Percentiles rank a stretch among this genome's conserved stretches.
These are phyloP conservation scores for Sinosuthora webbiana DNA, from an alignment of 2,113 vertebrate species.

Conservation along the genomic window DNA sequence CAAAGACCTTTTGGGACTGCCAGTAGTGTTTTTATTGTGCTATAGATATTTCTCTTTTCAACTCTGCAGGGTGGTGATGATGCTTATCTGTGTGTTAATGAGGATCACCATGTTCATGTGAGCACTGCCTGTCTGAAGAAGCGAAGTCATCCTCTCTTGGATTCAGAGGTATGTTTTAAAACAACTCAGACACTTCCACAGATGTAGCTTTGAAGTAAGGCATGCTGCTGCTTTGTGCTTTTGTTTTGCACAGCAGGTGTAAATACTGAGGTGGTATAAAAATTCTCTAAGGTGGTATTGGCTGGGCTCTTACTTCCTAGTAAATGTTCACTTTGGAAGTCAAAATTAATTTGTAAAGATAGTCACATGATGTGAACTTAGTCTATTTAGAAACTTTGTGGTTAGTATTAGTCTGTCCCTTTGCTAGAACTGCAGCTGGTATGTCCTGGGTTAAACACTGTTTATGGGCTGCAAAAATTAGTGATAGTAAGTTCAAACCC, in stretches of 20 bases:
- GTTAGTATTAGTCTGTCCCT: neutral
- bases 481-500: neutral
- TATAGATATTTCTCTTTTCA: neutral
- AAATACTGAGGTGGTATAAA: neutral
- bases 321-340: neutral
- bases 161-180: slow-evolving; percentile 69
- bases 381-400: neutral
- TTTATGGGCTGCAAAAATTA: neutral
- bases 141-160: slow-evolving; percentile 72
- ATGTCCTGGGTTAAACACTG: neutral
- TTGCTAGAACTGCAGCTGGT: neutral
- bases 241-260: neutral
- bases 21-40: neutral
- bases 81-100: slow-evolving; percentile 79
- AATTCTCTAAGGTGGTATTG: neutral
- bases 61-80: slow-evolving; percentile 83
- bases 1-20: neutral
- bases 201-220: neutral
- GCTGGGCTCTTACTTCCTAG: neutral
- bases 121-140: slow-evolving; percentile 71
- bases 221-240: neutral
- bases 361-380: neutral
- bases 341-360: neutral
- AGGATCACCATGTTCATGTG: slow-evolving; percentile 54
- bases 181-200: neutral